A percentile compares a stretch with the other conserved stretches of the same genome.
phyloP scores from a whole-genome alignment of 2,888 invertebrate genomes.

The Himalopsyche anomala region DNA sequence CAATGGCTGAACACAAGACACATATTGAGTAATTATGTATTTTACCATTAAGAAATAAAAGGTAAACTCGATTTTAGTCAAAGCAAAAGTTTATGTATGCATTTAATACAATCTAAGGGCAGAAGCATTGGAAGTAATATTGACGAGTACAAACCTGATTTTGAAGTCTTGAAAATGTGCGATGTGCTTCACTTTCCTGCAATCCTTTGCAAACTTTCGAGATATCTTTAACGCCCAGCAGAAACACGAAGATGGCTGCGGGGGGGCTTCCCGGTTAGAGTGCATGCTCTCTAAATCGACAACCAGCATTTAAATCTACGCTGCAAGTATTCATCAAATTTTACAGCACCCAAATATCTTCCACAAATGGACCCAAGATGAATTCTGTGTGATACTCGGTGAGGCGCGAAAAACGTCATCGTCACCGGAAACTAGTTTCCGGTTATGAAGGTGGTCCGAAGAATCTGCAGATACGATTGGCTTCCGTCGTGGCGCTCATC shows the following conservation, averaged over 20 bases:
- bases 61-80: no score
- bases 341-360: slow-evolving; percentile 75
- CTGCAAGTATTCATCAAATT: slow-evolving; percentile 80
- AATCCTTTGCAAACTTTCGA: slow-evolving; percentile 78
- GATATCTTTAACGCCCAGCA: slow-evolving; percentile 88
- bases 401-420: background rate
- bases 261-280: slow-evolving; percentile 81
- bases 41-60: no score
- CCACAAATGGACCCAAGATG: slow-evolving; percentile 69
- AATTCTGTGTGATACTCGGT: background rate
- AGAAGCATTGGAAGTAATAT: no score
- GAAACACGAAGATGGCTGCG: slow-evolving; percentile 92
- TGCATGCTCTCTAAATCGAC: slow-evolving; percentile 78
- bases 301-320: slow-evolving; percentile 85
- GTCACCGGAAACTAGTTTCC: slow-evolving; percentile 92
- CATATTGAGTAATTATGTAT: no score
- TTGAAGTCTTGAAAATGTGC: no score
- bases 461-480: slow-evolving; percentile 87
- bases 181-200: no score
- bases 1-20: no score
- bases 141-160: slow-evolving; percentile 68
- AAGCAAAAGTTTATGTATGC: no score
- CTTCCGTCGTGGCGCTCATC: slow-evolving; percentile 97
- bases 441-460: slow-evolving; percentile 88
- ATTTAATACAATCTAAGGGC: no score